Conservation (phyloP, 2,888 invertebrate species). For the Leptopilina drosophilae region DNA sequence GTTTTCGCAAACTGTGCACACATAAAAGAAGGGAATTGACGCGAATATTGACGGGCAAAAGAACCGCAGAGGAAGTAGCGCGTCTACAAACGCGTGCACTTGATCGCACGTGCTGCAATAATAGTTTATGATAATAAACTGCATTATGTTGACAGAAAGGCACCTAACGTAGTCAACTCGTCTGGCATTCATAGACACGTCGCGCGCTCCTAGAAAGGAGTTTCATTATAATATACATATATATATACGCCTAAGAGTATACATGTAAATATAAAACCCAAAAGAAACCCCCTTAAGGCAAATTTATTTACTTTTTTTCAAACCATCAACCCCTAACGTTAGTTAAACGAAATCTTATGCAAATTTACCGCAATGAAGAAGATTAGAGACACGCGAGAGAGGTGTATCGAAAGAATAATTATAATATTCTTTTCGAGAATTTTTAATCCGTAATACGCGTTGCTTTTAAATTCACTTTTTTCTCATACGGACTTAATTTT, state of each 20-base stretch:
- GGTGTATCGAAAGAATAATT: conserved; percentile 4
- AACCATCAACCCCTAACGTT: neutral
- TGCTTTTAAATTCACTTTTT: neutral
- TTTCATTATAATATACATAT: conserved; percentile 16
- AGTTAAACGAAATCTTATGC: conserved; percentile 29
- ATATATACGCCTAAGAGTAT: no score
- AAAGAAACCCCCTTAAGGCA: conserved; percentile 26
- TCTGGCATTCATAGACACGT: conserved; percentile 40
- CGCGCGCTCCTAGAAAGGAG: conserved; percentile 36
- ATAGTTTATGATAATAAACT: conserved; percentile 73
- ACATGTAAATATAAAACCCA: neutral
- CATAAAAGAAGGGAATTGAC: neutral
- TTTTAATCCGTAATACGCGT: conserved; percentile 8
- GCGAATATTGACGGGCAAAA: conserved; percentile 19
- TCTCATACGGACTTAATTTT: neutral
- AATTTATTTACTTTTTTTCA: conserved; percentile 19
- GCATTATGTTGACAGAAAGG: conserved; percentile 66
- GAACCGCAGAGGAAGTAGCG: conserved; percentile 35
- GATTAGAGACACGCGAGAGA: conserved; percentile 26
- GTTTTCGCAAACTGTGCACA: neutral
- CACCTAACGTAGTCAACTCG: conserved; percentile 39
- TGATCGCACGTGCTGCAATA: conserved; percentile 67
- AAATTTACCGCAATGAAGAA: conserved; percentile 27
- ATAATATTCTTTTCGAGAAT: neutral
- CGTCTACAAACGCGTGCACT: conserved; percentile 49